Evolutionary conservation across 2,888 invertebrate species (phyloP), one percentile per base, ranked within the genome.

Genomic region (Drosophila picticornis): DNA sequence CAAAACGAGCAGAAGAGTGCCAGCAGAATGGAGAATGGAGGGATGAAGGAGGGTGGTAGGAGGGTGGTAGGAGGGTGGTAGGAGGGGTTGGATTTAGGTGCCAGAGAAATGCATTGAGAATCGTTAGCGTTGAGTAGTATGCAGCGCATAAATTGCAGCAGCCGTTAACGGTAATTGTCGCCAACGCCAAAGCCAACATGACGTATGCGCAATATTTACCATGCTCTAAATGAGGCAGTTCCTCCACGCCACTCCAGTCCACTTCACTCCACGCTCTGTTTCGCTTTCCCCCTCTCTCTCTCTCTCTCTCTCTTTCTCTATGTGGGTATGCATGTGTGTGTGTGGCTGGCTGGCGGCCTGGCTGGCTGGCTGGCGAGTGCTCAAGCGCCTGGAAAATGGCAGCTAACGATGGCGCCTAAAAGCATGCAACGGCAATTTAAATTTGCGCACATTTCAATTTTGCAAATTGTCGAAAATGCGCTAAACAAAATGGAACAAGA

Each of bases 311-410:
- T 50, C 13, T 31, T 27, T 46, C 9, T 19, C 43, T 32, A 25
- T 43, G 27, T 56, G 29, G 25, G 40, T 22, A 25, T 40, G 56
- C 50, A 46, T 13, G 60, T 55, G 51, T 38, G 59, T 65, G 63
- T 57, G 73, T 29, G 43, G 6, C 22, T 46, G 46, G 13, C 43
- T 22, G 43, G 22, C 22, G 22, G 25, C 25, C 25, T 46, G 46
- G 46, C 43, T 22, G 43, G 22, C 22, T 46, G 25, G 46, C 25
- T 46, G 46, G 46, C 25, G 46, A 25, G 77, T 88, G 85, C 81
- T 84, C 85, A 85, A 85, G 84, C 77, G 80, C 82, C 82, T 89
- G 87, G 89, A 89, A 85, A 85, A 85, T 89, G 87, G 84, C 88
- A 25, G 76, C 86, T 84, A 84, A 84, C 84, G 84, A 88, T 81